Base-by-base conservation (phyloP, 2,797 vertebrate genomes). In the Anableps anableps region DNA sequence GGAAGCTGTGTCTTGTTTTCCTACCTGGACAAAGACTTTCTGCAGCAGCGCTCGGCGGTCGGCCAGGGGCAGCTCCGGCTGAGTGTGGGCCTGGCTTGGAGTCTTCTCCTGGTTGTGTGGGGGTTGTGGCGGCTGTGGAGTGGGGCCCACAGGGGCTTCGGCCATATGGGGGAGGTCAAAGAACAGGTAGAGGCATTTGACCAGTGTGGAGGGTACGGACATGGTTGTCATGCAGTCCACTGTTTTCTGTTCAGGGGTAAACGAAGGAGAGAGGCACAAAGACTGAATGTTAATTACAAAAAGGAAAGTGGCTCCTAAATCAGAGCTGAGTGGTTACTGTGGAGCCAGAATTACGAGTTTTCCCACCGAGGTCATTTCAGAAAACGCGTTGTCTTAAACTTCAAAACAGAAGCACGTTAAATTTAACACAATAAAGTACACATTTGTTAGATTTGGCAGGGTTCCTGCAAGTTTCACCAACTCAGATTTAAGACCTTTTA, bases 171-270 rank as follows among this genome's bases (percentile, higher is more conserved):
- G 99, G 93, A 99, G 97, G 96, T 99, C 99, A 86, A 99, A 99
- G 96, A 99, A 99, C 95, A 99, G 96, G 95, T 99, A 99, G 1
- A 99, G 96, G 90, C 99, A 99, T 96, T 99, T 99, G 82, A 99
- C 98, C 94, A 99, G 96, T 0, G 99, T 99, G 95, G 98, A 99
- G 89, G 99, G 98, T 74, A 99, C 97, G 0, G 99, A 99, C 99
- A 99, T 99, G 73, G 99, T 99, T 55, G 99, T 99, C 99, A 99
- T 99, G 96, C 98, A 99, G 96, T 99, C 99, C 96, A 99, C 98
- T 0, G 99, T 99, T 98, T 99, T 99, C 99, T 99, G 84, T 90
- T 6, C n/a, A 19, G 19, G 13, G 41, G 4, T 19, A 45, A 26
- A 55, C 14, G 31, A 80, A 68, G 48, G 19, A 23, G 9, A 45